These are phyloP conservation scores for Catharus fuscescens DNA, from an alignment of 2,113 vertebrate species.

Conservation along the genomic window DNA sequence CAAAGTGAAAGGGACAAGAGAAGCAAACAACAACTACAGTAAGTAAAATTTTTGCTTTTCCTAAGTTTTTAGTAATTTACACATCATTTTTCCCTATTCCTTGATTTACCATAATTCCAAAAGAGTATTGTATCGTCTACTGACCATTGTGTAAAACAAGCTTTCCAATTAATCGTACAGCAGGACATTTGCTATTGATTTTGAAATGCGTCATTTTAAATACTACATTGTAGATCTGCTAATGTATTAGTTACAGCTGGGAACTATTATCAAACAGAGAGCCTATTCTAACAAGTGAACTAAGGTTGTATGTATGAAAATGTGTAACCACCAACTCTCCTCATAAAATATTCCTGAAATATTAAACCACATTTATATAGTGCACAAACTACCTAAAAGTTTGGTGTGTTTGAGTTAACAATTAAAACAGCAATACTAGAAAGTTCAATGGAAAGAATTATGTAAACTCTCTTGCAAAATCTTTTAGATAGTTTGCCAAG, in stretches of 20 bases:
- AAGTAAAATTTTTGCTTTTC: conserved; percentile 75
- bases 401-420: neutral
- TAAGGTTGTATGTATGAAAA: conserved; percentile 57
- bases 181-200: conserved; percentile 67
- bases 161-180: conserved; percentile 23
- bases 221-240: conserved; percentile 58
- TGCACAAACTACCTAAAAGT: conserved; percentile 12
- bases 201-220: conserved; percentile 67
- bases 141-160: neutral
- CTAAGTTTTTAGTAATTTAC: neutral
- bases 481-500: conserved; percentile 52
- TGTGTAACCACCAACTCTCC: neutral
- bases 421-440: conserved; percentile 55
- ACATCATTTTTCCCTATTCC: neutral
- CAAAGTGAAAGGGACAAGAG: conserved; percentile 93
- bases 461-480: conserved; percentile 61
- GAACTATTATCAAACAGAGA: conserved; percentile 68
- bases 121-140: neutral
- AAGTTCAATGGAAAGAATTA: conserved; percentile 56
- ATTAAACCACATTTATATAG: conserved; percentile 6
- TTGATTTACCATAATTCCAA: neutral
- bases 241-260: conserved; percentile 63
- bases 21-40: conserved; percentile 95
- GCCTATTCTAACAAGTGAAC: conserved; percentile 69
- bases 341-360: conserved; percentile 56